A percentile compares a stretch with the other conserved stretches of the same genome.
Conservation (phyloP, 1,140 invertebrate genomes). For the Psix sp. region DNA sequence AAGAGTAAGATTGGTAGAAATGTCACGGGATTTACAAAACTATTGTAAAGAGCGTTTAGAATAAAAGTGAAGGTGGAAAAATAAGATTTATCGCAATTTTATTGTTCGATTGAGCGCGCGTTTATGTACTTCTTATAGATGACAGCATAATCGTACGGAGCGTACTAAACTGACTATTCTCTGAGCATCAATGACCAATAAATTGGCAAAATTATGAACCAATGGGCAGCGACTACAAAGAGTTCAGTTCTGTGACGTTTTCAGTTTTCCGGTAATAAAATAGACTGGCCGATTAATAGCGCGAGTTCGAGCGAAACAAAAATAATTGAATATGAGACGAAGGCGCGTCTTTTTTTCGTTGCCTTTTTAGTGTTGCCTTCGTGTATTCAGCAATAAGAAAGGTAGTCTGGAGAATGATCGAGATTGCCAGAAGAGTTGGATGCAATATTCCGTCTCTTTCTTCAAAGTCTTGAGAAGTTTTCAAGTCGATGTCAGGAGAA, state of each 20-base stretch:
- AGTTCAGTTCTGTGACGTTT: slow-evolving; percentile 6
- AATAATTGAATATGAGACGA: slow-evolving; percentile 33
- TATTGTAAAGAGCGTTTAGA: slow-evolving; percentile 7
- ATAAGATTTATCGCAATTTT: slow-evolving; percentile 45
- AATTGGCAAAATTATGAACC: slow-evolving; percentile 33
- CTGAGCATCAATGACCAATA: slow-evolving; percentile 32
- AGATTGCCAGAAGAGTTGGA: slow-evolving; percentile 52
- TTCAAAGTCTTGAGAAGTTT: slow-evolving; percentile 51
- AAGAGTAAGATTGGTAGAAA: slow-evolving; percentile 24
- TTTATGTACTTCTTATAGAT: slow-evolving; percentile 15
- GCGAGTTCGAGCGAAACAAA: slow-evolving; percentile 12
- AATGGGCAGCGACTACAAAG: neutral
- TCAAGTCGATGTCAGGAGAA: slow-evolving; percentile 51
- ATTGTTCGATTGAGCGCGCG: slow-evolving; percentile 28
- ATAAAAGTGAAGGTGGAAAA: slow-evolving; percentile 37
- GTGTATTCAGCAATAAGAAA: slow-evolving; percentile 47
- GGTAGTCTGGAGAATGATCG: slow-evolving; percentile 42
- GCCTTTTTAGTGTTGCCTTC: slow-evolving; percentile 21
- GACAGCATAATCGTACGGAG: slow-evolving; percentile 36
- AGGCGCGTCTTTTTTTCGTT: slow-evolving; percentile 21
- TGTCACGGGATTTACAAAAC: too few species aligned
- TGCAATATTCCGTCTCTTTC: slow-evolving; percentile 41
- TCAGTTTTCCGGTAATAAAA: slow-evolving; percentile 8
- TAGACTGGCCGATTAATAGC: slow-evolving; percentile 1
- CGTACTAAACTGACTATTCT: slow-evolving; percentile 12